Evolutionary conservation across 2,888 invertebrate genomes (phyloP), one percentile per base, ranked within the genome.

Genomic region (Bombylius discolor): DNA sequence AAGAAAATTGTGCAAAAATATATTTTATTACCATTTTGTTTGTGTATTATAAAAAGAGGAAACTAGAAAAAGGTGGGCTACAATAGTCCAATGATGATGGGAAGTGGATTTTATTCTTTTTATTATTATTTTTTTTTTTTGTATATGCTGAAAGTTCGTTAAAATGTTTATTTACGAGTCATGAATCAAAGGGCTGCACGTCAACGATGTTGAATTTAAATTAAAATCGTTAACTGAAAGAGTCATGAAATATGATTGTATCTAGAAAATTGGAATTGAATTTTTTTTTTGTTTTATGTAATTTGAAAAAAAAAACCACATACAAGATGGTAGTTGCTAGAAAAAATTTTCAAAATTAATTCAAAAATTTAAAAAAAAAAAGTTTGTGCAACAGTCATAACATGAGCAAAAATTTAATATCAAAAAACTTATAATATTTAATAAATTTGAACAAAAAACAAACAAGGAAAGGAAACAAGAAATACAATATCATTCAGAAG

Each of bases 1-100:
- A 50, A 59, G 59, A 59, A 59, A 58, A 59, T 56, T 53, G 59
- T 56, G 54, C 54, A 53, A 52, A 42, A 53, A 53, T 55, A 55
- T 55, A 55, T 50, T 46, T 55, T 55, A 47, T 50, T 36, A 23
- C 14, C 48, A 13, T 32, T 48, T 32, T 4, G 31, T 39, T 6
- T 31, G 47, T 53, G 45, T 33, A 49, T 32, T 32, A 42, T n/a
- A 45, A 44, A 23, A 50, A 42, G 36, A 45, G n/a, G 46, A 50
- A 50, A 55, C 55, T 55, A 55, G 55, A 33, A 55, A 55, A 51
- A 50, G 55, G 55, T 55, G 55, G 55, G 50, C 47, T 44, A n/a
- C 11, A 46, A 46, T 42, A 42, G 4, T 11, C 12, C 47, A 31
- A 52, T 44, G 47, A 54, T 53, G 49, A 54, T 54, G 45, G 48